Evolutionary conservation across 2,113 vertebrate species (phyloP), one percentile per base, ranked within the genome.

Genomic region (Ptyas mucosa): DNA sequence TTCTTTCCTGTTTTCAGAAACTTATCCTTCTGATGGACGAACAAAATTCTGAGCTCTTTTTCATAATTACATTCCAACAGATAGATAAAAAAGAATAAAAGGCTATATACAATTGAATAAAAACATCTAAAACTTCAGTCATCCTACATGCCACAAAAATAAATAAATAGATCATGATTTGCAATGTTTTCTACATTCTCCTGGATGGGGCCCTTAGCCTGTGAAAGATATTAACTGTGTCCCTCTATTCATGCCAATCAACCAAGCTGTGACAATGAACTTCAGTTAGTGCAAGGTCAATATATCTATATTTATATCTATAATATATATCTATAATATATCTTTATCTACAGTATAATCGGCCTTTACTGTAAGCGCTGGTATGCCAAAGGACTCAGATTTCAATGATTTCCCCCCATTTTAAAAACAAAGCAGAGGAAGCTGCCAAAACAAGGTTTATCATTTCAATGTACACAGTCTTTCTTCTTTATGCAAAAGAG

Each of bases 401-500:
- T 20, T 54, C 64, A 93, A 8, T 5, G 85, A 34, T 14, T 92
- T 43, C 64, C 7, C 64, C 75, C 18, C 51, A 85, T 52, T 93
- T 93, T 81, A 95, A 89, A 93, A 92, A 88, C 85, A 95, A 96
- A 90, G 2, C 53, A 94, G 91, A 85, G 12, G 46, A 10, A 49
- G 49, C 15, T 88, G 52, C 55, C 94, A 92, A 57, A 87, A 61
- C 93, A 86, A 92, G 0, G 11, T 43, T 61, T 91, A 11, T 69
- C 24, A 95, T 89, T 92, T 94, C 58, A 87, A 24, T 53, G 53
- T 69, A 46, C n/a, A 58, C 51, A 53, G 21, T 91, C 49, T n/a
- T 53, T 93, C 49, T 0, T 1, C 81, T 61, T 93, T 93, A 96
- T 96, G 94, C 94, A 97, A 96, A 96, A 95, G 9, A 34, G 10